Conservation (phyloP, 2,113 vertebrate species). For the Macaca mulatta region DNA sequence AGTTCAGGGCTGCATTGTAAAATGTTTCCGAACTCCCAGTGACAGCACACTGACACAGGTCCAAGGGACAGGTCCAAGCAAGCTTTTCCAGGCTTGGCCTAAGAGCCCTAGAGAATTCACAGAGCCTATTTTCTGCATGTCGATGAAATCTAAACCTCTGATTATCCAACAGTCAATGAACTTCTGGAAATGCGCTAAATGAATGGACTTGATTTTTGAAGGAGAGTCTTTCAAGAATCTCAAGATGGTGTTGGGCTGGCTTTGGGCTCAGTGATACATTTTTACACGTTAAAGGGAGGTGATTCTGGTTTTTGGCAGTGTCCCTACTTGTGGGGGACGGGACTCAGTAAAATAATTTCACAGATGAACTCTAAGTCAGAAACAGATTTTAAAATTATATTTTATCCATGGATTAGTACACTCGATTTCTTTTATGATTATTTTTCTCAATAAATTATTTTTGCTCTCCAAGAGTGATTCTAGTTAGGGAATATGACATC, state of each 20-base stretch:
- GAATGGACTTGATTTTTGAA: neutral
- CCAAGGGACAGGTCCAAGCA: neutral
- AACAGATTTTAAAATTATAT: constrained; percentile 49
- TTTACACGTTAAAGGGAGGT: neutral
- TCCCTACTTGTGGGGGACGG: accelerated
- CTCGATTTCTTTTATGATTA: constrained; percentile 67
- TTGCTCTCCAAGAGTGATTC: constrained; percentile 64
- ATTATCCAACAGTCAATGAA: accelerated
- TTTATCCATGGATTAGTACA: constrained; percentile 68
- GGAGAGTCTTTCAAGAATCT: neutral
- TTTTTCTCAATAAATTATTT: constrained; percentile 74
- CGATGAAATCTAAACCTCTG: accelerated
- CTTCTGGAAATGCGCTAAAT: neutral
- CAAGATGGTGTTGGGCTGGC: neutral
- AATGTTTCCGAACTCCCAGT: constrained; percentile 54
- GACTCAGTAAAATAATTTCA: constrained; percentile 33
- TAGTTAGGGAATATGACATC: constrained; percentile 52
- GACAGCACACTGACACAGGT: neutral
- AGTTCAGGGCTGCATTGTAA: constrained; percentile 62
- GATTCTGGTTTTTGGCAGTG: neutral
- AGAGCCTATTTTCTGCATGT: neutral
- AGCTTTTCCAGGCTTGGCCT: neutral
- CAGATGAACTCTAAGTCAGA: constrained; percentile 27
- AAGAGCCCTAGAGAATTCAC: neutral
- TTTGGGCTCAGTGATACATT: neutral